Evolutionary conservation across 2,113 vertebrate genomes (phyloP), one percentile per base, ranked within the genome.

Genomic region (Onychorhynchus coronatus): DNA sequence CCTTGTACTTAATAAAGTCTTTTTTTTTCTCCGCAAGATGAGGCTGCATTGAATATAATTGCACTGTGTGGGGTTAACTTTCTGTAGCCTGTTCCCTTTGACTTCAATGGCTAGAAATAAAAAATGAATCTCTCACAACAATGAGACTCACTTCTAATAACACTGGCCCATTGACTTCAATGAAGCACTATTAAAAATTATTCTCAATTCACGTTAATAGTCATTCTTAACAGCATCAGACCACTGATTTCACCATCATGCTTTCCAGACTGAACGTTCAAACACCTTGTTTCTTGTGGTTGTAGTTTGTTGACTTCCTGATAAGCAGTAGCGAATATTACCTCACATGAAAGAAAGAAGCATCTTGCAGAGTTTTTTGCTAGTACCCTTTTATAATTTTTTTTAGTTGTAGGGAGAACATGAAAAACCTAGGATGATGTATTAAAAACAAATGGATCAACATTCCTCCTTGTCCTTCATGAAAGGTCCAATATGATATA

Each of bases 101-200:
- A 70, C 53, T 91, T 96, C 58, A 86, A 3, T 56, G 39, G 35
- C 30, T 77, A 76, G n/a, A 42, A 77, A 87, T 66, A 47, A 94
- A 74, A 88, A 97, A 85, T 27, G 24, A 61, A 91, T 92, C 86
- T 95, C 83, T 52, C 17, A 68, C 24, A 88, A 47, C 79, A 84
- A 24, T 78, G 33, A 86, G 86, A 80, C 73, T 73, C 46, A 63
- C 46, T 65, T 91, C 44, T 87, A 44, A 44, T 82, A 92, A 66
- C 41, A 85, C 4, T 95, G 73, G 78, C 49, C 85, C 75, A 56
- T 17, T 94, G 81, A 94, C 78, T 94, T 91, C 79, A 96, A 37
- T 81, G 66, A 95, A 94, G 93, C 67, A 68, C 28, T 79, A 21
- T 63, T 50, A 41, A 70, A 95, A 93, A 76, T 49, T 87, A 87